Base-by-base conservation (phyloP, 2,113 vertebrate genomes). In the Cinclus cinclus region DNA sequence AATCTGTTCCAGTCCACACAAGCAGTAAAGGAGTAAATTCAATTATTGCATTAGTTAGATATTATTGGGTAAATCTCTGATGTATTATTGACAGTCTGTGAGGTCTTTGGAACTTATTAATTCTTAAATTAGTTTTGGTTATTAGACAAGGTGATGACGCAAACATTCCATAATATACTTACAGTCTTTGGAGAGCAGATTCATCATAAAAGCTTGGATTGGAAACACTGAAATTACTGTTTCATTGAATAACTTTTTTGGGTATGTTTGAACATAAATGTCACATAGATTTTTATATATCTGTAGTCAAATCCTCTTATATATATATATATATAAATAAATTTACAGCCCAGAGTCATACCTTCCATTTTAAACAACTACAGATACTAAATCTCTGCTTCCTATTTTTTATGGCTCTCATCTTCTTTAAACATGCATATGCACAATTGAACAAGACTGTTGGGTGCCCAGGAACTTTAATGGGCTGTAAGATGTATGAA, bases 41-140 rank as follows among this genome's bases (percentile, higher is more conserved):
- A 80, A 44, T 86, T 69, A 73, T 35, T 68, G 17, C 6, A 31
- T 63, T 79, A 14, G 13, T 37, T 79, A 53, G n/a, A 28, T 75
- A 60, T 28, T 89, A 90, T 82, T 91, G 91, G 68, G 13, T 56
- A 82, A 82, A 4, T 75, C 52, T 87, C 77, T 88, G n/a, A 41
- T 90, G 30, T 47, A 31, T 94, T 91, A 83, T 49, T 88, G 62
- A 70, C 27, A 56, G 41, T 59, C 71, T 89, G 28, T 4, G 14
- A 88, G 41, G 44, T 92, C 65, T 89, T 83, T 5, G 2, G 46
- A 91, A 86, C 19, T 81, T 92, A 42, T 2, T 42, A 81, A 81
- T 78, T 89, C 80, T 77, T 92, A 81, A 94, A 96, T 91, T 96
- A 67, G 33, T 76, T 96, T 91, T 69, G 49, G 64, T 83, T 96